phyloP scores from a whole-genome alignment of 2,888 invertebrate species.

The Melanostoma mellinum region DNA sequence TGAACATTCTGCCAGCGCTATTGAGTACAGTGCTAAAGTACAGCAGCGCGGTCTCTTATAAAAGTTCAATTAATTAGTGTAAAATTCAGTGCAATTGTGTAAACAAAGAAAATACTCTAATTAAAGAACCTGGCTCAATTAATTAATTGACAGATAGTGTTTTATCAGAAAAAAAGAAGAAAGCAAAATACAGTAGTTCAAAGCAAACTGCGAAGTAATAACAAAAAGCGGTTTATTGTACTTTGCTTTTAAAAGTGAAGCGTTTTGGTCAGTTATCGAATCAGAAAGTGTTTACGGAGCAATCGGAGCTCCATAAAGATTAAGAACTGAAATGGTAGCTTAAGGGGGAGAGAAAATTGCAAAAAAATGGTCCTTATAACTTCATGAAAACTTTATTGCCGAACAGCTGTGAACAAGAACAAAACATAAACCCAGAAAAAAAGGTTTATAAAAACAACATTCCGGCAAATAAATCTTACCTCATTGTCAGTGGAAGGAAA shows the following conservation, averaged over 20 bases:
- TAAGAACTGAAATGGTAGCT: slow-evolving; percentile 33
- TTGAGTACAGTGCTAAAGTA: slow-evolving; percentile 23
- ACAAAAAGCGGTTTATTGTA: slow-evolving; percentile 45
- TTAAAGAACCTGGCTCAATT: slow-evolving; percentile 48
- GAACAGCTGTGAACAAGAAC: slow-evolving; percentile 59
- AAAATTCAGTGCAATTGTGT: slow-evolving; percentile 66
- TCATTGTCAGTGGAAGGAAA: slow-evolving; percentile 31
- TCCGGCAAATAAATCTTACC: slow-evolving; percentile 65
- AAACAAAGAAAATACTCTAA: slow-evolving; percentile 54
- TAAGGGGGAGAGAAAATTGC: slow-evolving; percentile 2
- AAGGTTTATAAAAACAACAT: slow-evolving; percentile 66
- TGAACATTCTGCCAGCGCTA: slow-evolving; percentile 45
- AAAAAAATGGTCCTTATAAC: slow-evolving; percentile 40
- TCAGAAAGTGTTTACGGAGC: slow-evolving; percentile 22
- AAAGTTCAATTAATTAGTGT: slow-evolving; percentile 69
- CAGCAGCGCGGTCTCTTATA: slow-evolving; percentile 47
- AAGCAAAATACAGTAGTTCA: slow-evolving; percentile 27
- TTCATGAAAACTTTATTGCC: slow-evolving; percentile 65
- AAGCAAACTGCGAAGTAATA: slow-evolving; percentile 18
- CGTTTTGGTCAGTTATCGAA: slow-evolving; percentile 33
- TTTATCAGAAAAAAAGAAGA: slow-evolving; percentile 26
- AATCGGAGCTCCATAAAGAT: slow-evolving; percentile 53
- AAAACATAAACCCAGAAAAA: slow-evolving; percentile 56
- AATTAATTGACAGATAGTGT: slow-evolving; percentile 63
- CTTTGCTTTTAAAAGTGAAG: slow-evolving; percentile 51